Base-by-base conservation (phyloP, 2,888 invertebrate genomes). In the Carcina quercana region DNA sequence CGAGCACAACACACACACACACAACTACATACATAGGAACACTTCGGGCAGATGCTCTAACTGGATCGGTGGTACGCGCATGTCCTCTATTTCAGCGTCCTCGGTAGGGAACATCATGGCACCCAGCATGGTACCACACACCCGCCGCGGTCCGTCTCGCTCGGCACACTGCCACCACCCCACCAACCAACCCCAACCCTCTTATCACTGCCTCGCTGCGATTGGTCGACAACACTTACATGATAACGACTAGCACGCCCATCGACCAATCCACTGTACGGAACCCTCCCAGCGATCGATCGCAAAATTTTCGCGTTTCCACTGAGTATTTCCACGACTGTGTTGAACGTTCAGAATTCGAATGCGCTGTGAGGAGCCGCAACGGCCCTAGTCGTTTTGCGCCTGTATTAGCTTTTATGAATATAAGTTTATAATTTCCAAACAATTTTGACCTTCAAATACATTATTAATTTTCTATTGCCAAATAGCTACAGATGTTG, bases 1-100 rank as follows among this genome's bases (percentile, higher is more conserved):
- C 14, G 15, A 43, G 31, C 53, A 54, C 53, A 45, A 32, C 37
- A 40, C 52, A 34, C 35, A 38, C 34, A 28, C 33, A 17, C 24
- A 24, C 11, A 26, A 26, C 38, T 79, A 88, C 90, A 86, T 89
- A 91, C 91, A 89, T 70, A 91, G 70, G 55, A 91, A 85, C 78
- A 90, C 88, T 73, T 91, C 90, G 20, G 91, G 91, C 56, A 91
- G 86, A 63, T 89, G 88, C 66, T 91, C 90, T 47, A 91, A 80
- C 60, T 89, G 88, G 54, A 91, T 90, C 50, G 91, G 91, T 41
- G 91, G 91, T 50, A 91, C 90, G 61, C 91, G 86, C 78, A 89
- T 85, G 66, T 85, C 85, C 62, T 86, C 76, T 40, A 80, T 64
- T 39, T 70, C 69, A 12, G 60, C 45, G 42, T 69, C 70, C 45